Conservation (phyloP, 2,113 vertebrate species). For the Emberiza fucata region DNA sequence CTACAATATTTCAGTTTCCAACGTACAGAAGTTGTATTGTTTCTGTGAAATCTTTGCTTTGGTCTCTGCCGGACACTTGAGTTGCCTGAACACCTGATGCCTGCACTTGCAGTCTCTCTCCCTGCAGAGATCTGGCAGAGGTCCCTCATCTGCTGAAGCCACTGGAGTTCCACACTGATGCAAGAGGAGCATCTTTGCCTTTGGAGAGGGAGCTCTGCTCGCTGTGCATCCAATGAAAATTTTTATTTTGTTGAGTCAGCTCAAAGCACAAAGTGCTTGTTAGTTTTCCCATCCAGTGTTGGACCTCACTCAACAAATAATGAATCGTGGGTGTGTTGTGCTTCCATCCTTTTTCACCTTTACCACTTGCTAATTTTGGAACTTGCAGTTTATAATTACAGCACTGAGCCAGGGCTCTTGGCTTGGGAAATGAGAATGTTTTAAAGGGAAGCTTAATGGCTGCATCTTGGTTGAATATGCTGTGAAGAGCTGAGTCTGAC, state of each 20-base stretch:
- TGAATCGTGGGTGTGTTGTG: background rate
- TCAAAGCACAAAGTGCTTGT: background rate
- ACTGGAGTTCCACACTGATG: background rate
- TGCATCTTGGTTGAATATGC: background rate
- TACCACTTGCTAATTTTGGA: constrained; percentile 34
- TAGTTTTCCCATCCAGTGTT: background rate
- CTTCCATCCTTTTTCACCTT: constrained; percentile 22
- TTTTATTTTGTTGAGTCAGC: background rate
- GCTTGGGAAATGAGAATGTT: background rate
- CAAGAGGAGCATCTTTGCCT: background rate
- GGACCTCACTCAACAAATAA: background rate
- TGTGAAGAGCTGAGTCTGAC: background rate
- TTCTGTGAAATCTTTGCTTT: background rate
- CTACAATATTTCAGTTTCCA: background rate
- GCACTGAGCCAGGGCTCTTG: background rate
- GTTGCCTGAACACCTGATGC: background rate
- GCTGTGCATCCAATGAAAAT: background rate
- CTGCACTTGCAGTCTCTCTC: background rate
- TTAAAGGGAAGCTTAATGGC: background rate
- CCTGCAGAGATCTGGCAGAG: background rate
- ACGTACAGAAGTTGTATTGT: background rate
- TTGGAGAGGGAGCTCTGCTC: background rate
- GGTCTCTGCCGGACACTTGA: background rate
- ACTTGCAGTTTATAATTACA: background rate
- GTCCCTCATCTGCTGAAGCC: background rate